These are phyloP conservation scores for Gulo gulo DNA, from an alignment of 2,113 vertebrate genomes.

Conservation along the genomic window DNA sequence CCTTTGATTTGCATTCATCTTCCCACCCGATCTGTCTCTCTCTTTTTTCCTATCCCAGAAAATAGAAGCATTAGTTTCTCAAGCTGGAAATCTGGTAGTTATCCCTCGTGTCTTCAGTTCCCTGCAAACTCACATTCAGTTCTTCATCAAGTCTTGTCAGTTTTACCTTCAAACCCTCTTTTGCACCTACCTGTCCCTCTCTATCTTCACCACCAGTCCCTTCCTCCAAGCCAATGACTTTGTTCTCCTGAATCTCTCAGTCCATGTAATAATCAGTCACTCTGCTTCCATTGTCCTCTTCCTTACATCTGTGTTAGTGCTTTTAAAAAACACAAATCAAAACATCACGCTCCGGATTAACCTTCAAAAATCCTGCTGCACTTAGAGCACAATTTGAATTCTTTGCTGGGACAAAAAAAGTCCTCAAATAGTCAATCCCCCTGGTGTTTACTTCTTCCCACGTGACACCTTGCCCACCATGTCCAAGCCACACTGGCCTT, in stretches of 20 bases:
- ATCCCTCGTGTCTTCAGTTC: neutral
- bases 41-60: neutral
- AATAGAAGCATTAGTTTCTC: neutral
- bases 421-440: neutral
- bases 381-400: neutral
- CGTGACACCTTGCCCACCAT: neutral
- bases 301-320: neutral
- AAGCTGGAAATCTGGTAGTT: neutral
- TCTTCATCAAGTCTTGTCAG: neutral
- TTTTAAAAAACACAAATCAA: neutral
- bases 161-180: neutral
- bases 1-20: neutral
- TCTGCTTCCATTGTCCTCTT: neutral
- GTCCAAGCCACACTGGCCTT: neutral
- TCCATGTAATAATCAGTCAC: neutral
- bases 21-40: neutral
- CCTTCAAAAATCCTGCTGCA: neutral
- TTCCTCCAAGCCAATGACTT: neutral
- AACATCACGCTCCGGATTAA: neutral
- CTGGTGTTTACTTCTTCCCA: neutral
- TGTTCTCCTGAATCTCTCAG: neutral
- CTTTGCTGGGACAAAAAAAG: neutral
- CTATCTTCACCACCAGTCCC: neutral
- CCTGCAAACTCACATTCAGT: neutral
- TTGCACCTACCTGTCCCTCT: neutral